phyloP scores from a whole-genome alignment of 2,113 vertebrate genomes.

The Capreolus pygargus region DNA sequence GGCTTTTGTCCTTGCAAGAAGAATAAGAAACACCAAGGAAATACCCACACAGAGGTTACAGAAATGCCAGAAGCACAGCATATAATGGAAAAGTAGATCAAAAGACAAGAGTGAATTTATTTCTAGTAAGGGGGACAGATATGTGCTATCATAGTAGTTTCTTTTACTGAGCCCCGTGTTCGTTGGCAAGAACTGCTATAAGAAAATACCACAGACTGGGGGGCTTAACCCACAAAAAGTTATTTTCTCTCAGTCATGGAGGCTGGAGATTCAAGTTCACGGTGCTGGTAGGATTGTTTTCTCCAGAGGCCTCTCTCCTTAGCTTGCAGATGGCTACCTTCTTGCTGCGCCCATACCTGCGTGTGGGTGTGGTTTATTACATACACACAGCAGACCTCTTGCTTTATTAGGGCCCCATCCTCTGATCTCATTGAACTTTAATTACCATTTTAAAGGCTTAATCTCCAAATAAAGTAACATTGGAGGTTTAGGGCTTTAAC shows the following conservation, averaged over 20 bases:
- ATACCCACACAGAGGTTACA: neutral
- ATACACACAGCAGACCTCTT: neutral
- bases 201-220: neutral
- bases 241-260: neutral
- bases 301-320: neutral
- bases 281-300: neutral
- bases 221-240: neutral
- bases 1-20: neutral
- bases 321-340: neutral
- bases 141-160: neutral
- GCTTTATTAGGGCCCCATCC: neutral
- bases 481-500: neutral
- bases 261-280: neutral
- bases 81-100: neutral
- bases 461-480: neutral
- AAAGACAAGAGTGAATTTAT: neutral
- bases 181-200: neutral
- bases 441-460: neutral
- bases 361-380: neutral
- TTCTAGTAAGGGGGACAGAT: neutral
- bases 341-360: neutral
- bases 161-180: neutral
- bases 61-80: neutral
- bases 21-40: neutral
- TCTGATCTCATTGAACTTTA: neutral